Evolutionary conservation across 2,888 invertebrate genomes (phyloP).

Genomic region (Heteromyza rotundicornis): DNA sequence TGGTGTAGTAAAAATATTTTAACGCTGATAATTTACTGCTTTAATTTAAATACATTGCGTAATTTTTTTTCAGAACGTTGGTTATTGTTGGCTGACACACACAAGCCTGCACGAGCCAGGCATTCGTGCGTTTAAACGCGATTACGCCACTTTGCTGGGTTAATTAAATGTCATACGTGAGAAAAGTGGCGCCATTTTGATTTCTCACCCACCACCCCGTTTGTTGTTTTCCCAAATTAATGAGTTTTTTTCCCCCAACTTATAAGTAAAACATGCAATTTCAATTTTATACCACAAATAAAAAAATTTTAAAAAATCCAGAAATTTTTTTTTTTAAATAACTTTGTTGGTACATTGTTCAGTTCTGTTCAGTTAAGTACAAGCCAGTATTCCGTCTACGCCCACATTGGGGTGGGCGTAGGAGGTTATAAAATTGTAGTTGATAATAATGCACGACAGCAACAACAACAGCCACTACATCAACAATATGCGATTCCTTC

Average conservation of each 20-base stretch:
- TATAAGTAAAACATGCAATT: conserved; percentile 56
- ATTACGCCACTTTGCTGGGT: too few species aligned
- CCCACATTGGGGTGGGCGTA: too few species aligned
- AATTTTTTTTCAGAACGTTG: too few species aligned
- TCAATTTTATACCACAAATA: conserved; percentile 45
- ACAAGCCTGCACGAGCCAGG: too few species aligned
- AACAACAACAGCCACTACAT: conserved; percentile 5
- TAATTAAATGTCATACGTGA: conserved; percentile 58
- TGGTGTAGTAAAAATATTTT: background rate
- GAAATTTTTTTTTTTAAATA: too few species aligned
- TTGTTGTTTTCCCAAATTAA: conserved; percentile 5
- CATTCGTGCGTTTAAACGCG: background rate
- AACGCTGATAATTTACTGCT: background rate
- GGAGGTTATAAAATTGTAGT: conserved; percentile 47
- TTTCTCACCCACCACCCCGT: background rate
- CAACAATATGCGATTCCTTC: conserved; percentile 35
- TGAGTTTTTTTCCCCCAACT: conserved; percentile 30
- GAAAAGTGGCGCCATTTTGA: conserved; percentile 54
- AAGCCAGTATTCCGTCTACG: too few species aligned
- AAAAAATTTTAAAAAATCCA: too few species aligned
- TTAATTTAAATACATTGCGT: background rate
- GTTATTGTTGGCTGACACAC: too few species aligned
- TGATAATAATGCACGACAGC: conserved; percentile 21
- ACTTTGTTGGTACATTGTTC: too few species aligned
- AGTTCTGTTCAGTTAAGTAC: too few species aligned